Evolutionary conservation across 2,113 vertebrate genomes (phyloP), one percentile per base, ranked within the genome.

Genomic region (Salvelinus sp.): DNA sequence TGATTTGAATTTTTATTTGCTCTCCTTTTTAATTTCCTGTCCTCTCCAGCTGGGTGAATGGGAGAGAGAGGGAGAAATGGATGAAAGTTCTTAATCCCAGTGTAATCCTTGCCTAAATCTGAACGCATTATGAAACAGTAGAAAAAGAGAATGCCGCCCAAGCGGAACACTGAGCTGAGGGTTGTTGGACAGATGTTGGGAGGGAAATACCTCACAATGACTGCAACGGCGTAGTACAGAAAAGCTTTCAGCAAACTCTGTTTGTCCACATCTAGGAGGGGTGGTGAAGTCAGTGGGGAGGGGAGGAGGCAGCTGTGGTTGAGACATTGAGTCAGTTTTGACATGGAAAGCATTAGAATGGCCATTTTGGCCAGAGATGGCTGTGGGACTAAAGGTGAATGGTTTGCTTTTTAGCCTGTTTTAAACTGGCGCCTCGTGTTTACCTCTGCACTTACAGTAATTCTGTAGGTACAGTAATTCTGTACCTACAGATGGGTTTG

Each of bases 181-280:
- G 48, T 81, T 77, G 79, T 82, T 80, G 84, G 83, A 84, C 88
- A 89, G 87, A 88, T 87, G 90, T 86, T 88, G 30, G 77, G 27
- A 3, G 74, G 74, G 84, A 75, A 70, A 50, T 73, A 28, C 64
- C 27, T 69, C n/a, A 25, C 20, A 76, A 47, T 38, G 72, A 50
- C 78, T 82, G 83, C 74, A 75, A 69, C 68, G 73, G 82, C 18
- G 10, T 72, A 54, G 16, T 54, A 54, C 50, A 54, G 38, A 44
- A 44, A 14, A 27, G 3, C 14, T 62, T 33, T 3, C 64, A 73
- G 25, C 10, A 1, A 20, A 71, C 38, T 50, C 10, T 48, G 22
- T 67, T 16, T 69, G 77, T 80, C 75, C 25, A 25, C 63, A 69
- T 38, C 20, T 57, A 50, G 28, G 13, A 57, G 70, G 23, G 44